phyloP scores from a whole-genome alignment of 1,140 invertebrate species.

The Pachypeltis micranthus region DNA sequence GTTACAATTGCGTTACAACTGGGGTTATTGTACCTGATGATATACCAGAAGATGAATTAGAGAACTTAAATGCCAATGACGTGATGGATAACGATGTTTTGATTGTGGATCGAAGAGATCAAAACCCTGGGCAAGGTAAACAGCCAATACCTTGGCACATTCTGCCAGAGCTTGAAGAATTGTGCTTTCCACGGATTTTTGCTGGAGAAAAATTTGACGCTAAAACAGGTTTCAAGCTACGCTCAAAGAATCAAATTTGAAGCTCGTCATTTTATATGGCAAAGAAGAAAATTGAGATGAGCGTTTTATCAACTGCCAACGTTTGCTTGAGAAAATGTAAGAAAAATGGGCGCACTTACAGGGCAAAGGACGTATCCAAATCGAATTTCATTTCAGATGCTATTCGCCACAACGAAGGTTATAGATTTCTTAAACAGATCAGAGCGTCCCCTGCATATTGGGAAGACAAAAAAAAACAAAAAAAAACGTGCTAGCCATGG shows the following conservation, averaged over 20 bases:
- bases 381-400: neutral
- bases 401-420: neutral
- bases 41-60: too few relatives aligned
- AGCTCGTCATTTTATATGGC: neutral
- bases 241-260: neutral
- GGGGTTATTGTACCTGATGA: too few relatives aligned
- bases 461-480: slow-evolving; percentile 1
- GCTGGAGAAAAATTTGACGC: neutral
- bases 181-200: neutral
- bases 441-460: slow-evolving; percentile 5
- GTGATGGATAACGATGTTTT: neutral
- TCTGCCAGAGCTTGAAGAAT: neutral
- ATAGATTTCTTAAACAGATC: neutral
- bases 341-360: neutral
- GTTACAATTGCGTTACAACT: too few relatives aligned
- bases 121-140: neutral
- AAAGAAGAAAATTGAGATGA: neutral
- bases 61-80: too few relatives aligned
- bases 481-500: neutral
- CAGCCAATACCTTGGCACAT: neutral
- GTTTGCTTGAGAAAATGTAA: neutral
- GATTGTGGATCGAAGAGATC: neutral
- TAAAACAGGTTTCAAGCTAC: neutral
- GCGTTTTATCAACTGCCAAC: neutral
- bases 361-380: neutral